Conservation (phyloP, 37 sponge, comb jelly and placozoan genomes). For the Aplysina aerophoba region DNA sequence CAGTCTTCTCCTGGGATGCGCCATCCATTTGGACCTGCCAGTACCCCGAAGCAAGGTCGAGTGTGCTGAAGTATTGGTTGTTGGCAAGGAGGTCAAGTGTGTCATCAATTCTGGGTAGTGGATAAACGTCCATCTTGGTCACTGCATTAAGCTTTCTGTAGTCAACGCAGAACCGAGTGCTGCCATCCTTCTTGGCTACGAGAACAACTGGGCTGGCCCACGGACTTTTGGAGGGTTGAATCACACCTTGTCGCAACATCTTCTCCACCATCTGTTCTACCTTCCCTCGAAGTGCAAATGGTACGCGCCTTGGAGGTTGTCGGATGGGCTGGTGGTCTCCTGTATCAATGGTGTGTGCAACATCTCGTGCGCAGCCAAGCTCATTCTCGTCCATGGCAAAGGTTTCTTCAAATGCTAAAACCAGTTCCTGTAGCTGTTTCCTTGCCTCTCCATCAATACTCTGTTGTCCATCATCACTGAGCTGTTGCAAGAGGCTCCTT, state of each 20-base stretch:
- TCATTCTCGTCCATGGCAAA: slow-evolving; percentile 54
- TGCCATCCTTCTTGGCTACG: slow-evolving; percentile 55
- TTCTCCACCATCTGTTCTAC: slow-evolving; percentile 44
- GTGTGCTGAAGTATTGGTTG: slow-evolving; percentile 42
- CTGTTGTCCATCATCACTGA: too few species aligned
- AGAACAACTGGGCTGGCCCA: slow-evolving; percentile 71
- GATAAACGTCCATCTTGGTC: slow-evolving; percentile 65
- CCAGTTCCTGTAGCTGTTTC: neutral
- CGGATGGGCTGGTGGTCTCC: slow-evolving; percentile 50
- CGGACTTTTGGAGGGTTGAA: slow-evolving; percentile 51
- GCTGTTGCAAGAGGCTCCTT: too few species aligned
- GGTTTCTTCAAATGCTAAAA: slow-evolving; percentile 1
- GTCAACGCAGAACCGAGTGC: slow-evolving; percentile 59
- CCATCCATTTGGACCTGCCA: slow-evolving; percentile 59
- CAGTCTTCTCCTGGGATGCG: slow-evolving; percentile 59
- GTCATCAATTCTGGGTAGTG: slow-evolving; percentile 64
- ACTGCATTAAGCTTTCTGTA: slow-evolving; percentile 58
- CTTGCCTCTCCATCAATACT: neutral
- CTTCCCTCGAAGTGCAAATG: slow-evolving; percentile 37
- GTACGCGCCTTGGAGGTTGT: slow-evolving; percentile 46
- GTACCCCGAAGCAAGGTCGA: slow-evolving; percentile 76
- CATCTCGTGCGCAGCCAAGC: slow-evolving; percentile 34
- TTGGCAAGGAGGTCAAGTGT: slow-evolving; percentile 44
- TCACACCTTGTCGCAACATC: slow-evolving; percentile 50
- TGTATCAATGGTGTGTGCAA: slow-evolving; percentile 48